A percentile compares a stretch with the other conserved stretches of the same genome.
phyloP scores from a whole-genome alignment of 2,797 vertebrate species.

The Crocodylus rhombifer region DNA sequence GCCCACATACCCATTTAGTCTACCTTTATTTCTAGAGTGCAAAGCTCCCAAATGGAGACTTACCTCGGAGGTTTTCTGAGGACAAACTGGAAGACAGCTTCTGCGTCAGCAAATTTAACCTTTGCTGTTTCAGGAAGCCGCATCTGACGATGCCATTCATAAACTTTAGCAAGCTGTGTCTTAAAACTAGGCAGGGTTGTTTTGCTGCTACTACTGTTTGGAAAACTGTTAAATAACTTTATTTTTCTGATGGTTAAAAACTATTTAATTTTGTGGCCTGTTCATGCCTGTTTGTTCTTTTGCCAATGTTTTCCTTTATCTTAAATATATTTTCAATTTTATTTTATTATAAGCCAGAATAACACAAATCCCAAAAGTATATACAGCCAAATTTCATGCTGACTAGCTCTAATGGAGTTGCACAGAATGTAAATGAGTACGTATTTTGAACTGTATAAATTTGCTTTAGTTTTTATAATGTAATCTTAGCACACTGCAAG shows the following conservation, averaged over 20 bases:
- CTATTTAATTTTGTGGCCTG: neutral
- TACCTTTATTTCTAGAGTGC: neutral
- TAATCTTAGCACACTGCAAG: conserved; percentile 34
- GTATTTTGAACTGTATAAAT: conserved; percentile 28
- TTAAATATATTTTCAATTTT: conserved; percentile 14
- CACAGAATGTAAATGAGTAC: neutral
- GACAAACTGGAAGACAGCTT: neutral
- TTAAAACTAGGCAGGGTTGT: neutral
- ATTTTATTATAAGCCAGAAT: conserved; percentile 32
- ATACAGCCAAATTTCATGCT: neutral
- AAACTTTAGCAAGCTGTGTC: conserved; percentile 2
- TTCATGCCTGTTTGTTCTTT: conserved; percentile 1
- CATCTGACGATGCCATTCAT: neutral
- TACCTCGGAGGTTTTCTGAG: neutral
- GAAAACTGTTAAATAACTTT: conserved; percentile 19
- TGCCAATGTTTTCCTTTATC: neutral
- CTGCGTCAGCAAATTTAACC: neutral
- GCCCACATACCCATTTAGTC: neutral
- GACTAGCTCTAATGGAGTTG: conserved; percentile 25
- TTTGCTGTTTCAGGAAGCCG: neutral
- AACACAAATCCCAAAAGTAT: conserved; percentile 10
- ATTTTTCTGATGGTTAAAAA: conserved; percentile 9
- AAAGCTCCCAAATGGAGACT: neutral
- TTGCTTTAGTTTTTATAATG: conserved; percentile 38
- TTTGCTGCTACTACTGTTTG: neutral